Conservation (phyloP, 2,797 vertebrate genomes). For the Peromyscus melanophrys region DNA sequence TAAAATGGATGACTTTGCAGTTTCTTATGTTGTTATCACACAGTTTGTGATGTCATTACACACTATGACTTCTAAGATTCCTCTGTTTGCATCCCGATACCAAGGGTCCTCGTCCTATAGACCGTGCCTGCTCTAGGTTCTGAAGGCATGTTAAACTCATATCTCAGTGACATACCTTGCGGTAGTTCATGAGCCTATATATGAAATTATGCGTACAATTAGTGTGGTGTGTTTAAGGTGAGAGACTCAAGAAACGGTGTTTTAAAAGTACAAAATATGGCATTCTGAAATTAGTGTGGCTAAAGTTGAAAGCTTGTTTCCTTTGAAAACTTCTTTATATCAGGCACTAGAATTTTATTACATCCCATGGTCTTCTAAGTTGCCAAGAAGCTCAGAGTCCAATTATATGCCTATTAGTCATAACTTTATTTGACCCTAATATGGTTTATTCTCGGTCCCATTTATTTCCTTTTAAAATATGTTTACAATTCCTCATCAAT, state of each 20-base stretch:
- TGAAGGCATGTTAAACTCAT: neutral
- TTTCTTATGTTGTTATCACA: neutral
- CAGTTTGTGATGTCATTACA: too few relatives aligned
- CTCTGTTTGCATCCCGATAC: neutral
- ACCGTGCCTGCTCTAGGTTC: neutral
- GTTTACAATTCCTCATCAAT: neutral
- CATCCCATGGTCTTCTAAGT: neutral
- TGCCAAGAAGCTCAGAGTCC: slow-evolving; percentile 29
- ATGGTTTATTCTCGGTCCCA: neutral
- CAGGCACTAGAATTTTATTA: slow-evolving; percentile 56
- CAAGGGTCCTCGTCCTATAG: neutral
- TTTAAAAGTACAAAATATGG: neutral
- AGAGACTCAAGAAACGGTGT: neutral
- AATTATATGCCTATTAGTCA: slow-evolving; percentile 11
- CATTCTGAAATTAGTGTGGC: slow-evolving; percentile 29
- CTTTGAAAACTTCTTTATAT: slow-evolving; percentile 64
- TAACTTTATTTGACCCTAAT: slow-evolving; percentile 20
- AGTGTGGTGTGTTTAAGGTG: neutral
- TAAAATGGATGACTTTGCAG: slow-evolving; percentile 22
- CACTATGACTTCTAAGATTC: neutral
- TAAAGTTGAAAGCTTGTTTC: slow-evolving; percentile 55
- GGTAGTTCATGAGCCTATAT: neutral
- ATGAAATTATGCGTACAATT: neutral
- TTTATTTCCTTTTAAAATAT: neutral
- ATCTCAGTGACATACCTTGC: neutral